Evolutionary conservation across 2,888 invertebrate genomes (phyloP), one percentile per base, ranked within the genome.

Genomic region (Scelioninae gen. 1): DNA sequence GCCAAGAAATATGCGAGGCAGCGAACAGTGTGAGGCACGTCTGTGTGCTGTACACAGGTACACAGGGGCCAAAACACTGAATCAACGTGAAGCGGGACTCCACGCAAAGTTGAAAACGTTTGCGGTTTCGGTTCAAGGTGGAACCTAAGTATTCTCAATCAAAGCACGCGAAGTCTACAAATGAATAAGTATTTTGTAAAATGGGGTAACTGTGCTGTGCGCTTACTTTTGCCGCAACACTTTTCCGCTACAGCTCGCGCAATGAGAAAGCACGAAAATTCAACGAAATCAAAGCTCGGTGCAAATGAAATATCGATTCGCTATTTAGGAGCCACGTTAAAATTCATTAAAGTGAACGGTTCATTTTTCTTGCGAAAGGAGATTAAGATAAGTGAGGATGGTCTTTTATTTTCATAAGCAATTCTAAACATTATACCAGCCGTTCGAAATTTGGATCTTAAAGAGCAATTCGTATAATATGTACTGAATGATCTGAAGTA

Each of bases 1-100:
- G 74, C 74, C 83, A 82, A 83, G 85, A 84, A 83, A 77, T 84
- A 71, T 76, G 66, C 74, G 77, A 77, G 51, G 60, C 68, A 51
- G 15, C 56, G 38, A 65, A 62, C 45, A 31, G 62, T 47, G 66
- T 55, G 76, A 38, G 53, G 11, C 16, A 51, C 60, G 53, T 58
- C 34, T 40, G 65, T 71, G 68, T 40, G 45, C 5, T 32, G 49
- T 49, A 32, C 62, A 53, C 77, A 60, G 10, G 53, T 23, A 69
- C 63, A 2, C 15, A 74, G 56, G 45, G 6, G 47, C 11, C n/a
- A 49, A 32, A 68, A 58, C 38, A 78, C 55, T 58, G 78, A 62
- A 74, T 83, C 47, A 68, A 71, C 72, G 51, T 56, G 60, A 49
- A 62, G 77, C 77, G 76, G 38, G 66, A 82, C 68, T 80, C 49